Evolutionary conservation across 2,888 invertebrate genomes (phyloP), one percentile per base, ranked within the genome.

Genomic region (Acholoe squamosa): DNA sequence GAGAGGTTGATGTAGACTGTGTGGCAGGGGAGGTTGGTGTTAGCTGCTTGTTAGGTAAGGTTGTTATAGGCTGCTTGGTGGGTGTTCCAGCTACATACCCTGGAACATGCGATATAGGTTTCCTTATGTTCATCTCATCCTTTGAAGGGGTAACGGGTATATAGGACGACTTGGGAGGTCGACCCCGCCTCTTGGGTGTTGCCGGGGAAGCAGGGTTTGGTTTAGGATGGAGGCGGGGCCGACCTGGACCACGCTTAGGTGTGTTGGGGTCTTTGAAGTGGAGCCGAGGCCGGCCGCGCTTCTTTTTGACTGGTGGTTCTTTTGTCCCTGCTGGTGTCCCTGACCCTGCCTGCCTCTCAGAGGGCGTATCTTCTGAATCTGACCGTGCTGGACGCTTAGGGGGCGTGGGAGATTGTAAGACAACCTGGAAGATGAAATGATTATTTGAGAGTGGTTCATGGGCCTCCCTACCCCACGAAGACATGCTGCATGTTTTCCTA

Each of bases 241-340:
- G 86, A 28, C 86, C 86, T 5, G 28, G 86, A 22, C 56, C 16
- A 14, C 56, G 52, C 22, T 86, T 86, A n/a, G 86, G 86, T 19
- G 86, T 54, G 86, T 86, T 86, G 12, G 86, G 86, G 56, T 86
- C 86, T 14, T 12, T n/a, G 86, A 86, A 56, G 86, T 86, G 52
- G 52, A 86, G 51, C 56, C 86, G 5, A 14, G 86, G 86, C 56
- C 86, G 52, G 0, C 86, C 86, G 0, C 54, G 52, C 31, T n/a
- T n/a, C 34, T n/a, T 14, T 19, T 80, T 80, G 34, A 80, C 80
- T 16, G 80, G 80, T 0, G 43, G n/a, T 25, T 80, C 80, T 25
- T 31, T 31, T 14, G 76, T 76, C 28, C 25, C 76, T 19, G 25
- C 31, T 5, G 28, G 16, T 22, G 61, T 61, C n/a, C 61, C 61